Evolutionary conservation across 2,888 invertebrate genomes (phyloP).

Genomic region (Seladonia tumulorum): DNA sequence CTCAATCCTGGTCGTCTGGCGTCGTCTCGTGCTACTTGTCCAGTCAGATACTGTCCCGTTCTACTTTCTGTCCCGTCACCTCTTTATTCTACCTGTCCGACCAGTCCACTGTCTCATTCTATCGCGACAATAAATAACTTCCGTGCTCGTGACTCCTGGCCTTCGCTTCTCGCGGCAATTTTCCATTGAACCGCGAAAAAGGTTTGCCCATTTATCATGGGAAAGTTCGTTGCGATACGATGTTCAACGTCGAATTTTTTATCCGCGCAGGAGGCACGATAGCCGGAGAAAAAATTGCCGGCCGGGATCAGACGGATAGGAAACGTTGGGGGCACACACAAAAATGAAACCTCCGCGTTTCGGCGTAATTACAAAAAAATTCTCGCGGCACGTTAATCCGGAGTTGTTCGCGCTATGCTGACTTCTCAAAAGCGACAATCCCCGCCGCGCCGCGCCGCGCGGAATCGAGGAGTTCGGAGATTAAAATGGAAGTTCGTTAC

Average conservation of each 20-base stretch:
- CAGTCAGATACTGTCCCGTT: constrained; percentile 7
- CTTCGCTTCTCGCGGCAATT: not conserved
- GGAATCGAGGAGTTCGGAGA: constrained; percentile 42
- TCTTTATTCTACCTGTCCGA: constrained; percentile 2
- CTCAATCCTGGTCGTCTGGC: not conserved
- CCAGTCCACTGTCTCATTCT: not conserved
- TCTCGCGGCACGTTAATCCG: constrained; percentile 23
- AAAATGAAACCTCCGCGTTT: constrained; percentile 27
- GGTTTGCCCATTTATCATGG: not conserved
- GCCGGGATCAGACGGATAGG: not conserved
- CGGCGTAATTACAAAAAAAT: constrained; percentile 42
- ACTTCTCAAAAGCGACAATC: constrained; percentile 53
- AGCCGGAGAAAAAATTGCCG: not conserved
- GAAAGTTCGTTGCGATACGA: not conserved
- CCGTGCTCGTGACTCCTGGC: not conserved
- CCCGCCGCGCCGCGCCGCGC: not conserved
- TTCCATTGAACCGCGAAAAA: constrained; percentile 5
- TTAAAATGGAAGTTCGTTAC: constrained; percentile 59
- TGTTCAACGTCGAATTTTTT: not conserved
- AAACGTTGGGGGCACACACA: not conserved
- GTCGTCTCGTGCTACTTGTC: constrained; percentile 6
- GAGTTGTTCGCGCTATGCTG: constrained; percentile 38
- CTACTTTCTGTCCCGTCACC: constrained; percentile 17
- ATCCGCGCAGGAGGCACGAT: not conserved
- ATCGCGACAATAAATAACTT: not conserved